Evolutionary conservation across 1,140 invertebrate genomes (phyloP).

Genomic region (Bilobella aurantiaca): DNA sequence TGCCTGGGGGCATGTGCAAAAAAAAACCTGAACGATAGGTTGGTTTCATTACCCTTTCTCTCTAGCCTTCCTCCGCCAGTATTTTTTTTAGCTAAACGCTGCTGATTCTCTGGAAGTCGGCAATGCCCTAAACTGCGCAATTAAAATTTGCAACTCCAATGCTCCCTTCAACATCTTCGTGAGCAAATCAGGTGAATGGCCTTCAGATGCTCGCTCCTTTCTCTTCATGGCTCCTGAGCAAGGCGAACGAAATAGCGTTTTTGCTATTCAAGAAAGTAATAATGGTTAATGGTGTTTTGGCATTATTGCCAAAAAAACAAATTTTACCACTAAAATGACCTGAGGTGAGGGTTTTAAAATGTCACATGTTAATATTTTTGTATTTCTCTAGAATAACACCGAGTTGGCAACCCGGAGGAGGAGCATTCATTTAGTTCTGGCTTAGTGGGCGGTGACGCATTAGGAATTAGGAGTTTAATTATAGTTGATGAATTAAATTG

Average conservation of each 20-base stretch:
- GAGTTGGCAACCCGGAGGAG: too few species aligned
- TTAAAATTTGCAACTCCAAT: slow-evolving; percentile 4
- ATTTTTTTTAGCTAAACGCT: too few species aligned
- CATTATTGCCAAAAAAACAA: too few species aligned
- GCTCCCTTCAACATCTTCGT: not conserved
- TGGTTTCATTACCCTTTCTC: not conserved
- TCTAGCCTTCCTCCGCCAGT: not conserved
- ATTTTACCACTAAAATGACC: too few species aligned
- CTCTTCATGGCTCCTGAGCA: not conserved
- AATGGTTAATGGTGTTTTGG: too few species aligned
- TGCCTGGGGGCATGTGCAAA: not conserved
- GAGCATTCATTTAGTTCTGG: too few species aligned
- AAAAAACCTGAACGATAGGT: not conserved
- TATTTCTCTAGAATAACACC: too few species aligned
- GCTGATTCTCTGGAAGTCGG: not conserved
- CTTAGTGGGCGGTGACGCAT: not conserved
- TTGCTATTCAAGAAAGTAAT: too few species aligned
- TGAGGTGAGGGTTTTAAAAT: too few species aligned
- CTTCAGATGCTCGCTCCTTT: not conserved
- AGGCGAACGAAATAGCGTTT: not conserved
- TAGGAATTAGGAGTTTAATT: not conserved
- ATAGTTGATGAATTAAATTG: not conserved
- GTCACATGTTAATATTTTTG: too few species aligned
- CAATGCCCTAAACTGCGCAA: not conserved
- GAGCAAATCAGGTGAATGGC: slow-evolving; percentile 1